Evolutionary conservation across 2,888 invertebrate species (phyloP), one percentile per base, ranked within the genome.

Genomic region (Yponomeuta malinellus): DNA sequence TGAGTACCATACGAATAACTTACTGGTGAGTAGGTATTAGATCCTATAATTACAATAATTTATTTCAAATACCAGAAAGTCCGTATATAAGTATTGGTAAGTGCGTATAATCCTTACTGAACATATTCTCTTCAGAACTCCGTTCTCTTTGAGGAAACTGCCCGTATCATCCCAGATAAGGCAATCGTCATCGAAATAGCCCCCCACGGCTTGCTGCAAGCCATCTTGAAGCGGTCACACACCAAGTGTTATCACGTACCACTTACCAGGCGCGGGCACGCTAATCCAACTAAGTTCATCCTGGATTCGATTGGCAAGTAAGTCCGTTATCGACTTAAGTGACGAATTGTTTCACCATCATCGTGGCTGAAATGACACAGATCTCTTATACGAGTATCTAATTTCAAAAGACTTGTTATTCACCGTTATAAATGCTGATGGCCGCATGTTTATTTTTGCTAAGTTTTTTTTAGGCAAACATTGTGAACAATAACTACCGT

Each of bases 171-270:
- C 71, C 97, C 97, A 0, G 88, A 93, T 9, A 94, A 96, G 79
- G 96, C 97, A 0, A 90, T 97, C n/a, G 93, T 95, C 1, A 94
- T 98, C 69, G 97, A 98, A 85, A 94, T 98, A 72, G 97, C 97
- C 0, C 97, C 98, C 0, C 97, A 98, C 77, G 95, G 96, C 33
- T 90, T 98, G 31, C 90, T 98, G 33, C 97, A 97, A 83, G 95
- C 97, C 0, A 96, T 98, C 75, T 84, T 98, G 10, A 95, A 95
- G 79, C 92, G 96, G 72, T 95, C 96, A 0, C 81, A 83, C 68
- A 80, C 93, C n/a, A 92, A 93, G 5, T 94, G 95, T 73, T 93
- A 92, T 0, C 95, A 96, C 78, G 90, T 97, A 70, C 93, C 96
- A 0, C 85, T 97, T 2, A 96, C 96, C 73, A 94, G 95, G 78